phyloP scores from a whole-genome alignment of 2,888 invertebrate species.

The Napeogenes inachia region DNA sequence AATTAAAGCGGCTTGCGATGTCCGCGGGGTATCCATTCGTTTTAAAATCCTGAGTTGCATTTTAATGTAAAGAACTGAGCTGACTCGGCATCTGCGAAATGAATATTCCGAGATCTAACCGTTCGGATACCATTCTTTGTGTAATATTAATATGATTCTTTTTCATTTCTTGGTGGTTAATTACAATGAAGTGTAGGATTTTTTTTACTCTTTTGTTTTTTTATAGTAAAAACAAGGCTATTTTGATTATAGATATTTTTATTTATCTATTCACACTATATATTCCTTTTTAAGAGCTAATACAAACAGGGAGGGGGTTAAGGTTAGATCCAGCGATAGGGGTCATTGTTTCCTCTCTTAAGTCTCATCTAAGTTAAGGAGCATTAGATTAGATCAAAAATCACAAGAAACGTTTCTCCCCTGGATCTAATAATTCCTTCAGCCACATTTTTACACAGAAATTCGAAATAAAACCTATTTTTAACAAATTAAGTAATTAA shows the following conservation, averaged over 20 bases:
- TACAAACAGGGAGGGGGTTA: too few species aligned
- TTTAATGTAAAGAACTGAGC: slow-evolving; percentile 27
- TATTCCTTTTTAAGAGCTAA: too few species aligned
- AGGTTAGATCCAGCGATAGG: too few species aligned
- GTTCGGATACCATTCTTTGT: slow-evolving; percentile 14
- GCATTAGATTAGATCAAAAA: too few species aligned
- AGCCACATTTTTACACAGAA: too few species aligned
- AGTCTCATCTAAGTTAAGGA: too few species aligned
- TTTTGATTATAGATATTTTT: not conserved
- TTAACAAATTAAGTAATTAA: too few species aligned
- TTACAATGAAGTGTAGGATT: not conserved
- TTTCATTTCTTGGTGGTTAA: slow-evolving; percentile 1
- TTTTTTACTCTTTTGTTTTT: not conserved
- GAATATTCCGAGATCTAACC: slow-evolving; percentile 25
- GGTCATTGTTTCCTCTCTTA: too few species aligned
- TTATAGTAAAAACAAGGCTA: not conserved
- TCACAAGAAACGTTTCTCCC: too few species aligned
- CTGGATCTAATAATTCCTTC: too few species aligned
- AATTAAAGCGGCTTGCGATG: slow-evolving; percentile 29
- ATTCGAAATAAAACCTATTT: too few species aligned
- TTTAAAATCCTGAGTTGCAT: slow-evolving; percentile 29
- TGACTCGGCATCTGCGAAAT: slow-evolving; percentile 30
- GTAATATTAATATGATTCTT: slow-evolving; percentile 8
- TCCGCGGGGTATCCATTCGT: slow-evolving; percentile 23
- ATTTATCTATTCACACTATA: not conserved